Percentiles rank a stretch among this genome's conserved stretches.
Conservation (phyloP, 2,797 vertebrate genomes). For the Aulostomus chinensis region DNA sequence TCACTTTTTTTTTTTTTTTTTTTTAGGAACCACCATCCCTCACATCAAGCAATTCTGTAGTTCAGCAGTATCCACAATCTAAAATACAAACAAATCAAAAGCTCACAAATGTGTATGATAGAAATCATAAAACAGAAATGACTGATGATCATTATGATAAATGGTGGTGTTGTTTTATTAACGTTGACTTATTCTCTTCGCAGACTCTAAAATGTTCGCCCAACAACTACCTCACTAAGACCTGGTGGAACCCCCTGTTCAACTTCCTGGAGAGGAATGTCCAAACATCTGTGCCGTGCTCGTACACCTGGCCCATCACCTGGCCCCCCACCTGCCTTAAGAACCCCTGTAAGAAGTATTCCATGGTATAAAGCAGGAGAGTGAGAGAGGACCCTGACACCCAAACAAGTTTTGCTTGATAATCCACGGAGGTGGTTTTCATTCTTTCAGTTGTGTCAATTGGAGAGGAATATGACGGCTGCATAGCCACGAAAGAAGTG, state of each 20-base stretch:
- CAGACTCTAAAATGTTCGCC: conserved; percentile 92
- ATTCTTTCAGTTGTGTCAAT: conserved; percentile 22
- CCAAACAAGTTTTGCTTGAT: conserved; percentile 25
- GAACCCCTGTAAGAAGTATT: conserved; percentile 95
- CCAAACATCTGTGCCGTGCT: conserved; percentile 90
- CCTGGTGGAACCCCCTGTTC: conserved; percentile 98
- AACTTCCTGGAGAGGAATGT: conserved; percentile 96
- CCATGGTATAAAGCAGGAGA: conserved; percentile 91
- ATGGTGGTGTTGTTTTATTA: too few relatives aligned
- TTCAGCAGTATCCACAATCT: too few relatives aligned
- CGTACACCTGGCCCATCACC: conserved; percentile 92
- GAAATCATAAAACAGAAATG: too few relatives aligned
- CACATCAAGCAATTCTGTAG: too few relatives aligned
- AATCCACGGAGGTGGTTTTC: conserved; percentile 8
- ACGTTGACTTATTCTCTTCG: conserved; percentile 3
- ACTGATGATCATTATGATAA: too few relatives aligned
- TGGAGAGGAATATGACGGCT: conserved; percentile 26
- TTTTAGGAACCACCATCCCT: too few relatives aligned
- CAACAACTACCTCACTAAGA: conserved; percentile 94
- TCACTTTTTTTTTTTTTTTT: too few relatives aligned
- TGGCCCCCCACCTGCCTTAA: conserved; percentile 96
- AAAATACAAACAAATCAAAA: too few relatives aligned
- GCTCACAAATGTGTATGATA: too few relatives aligned
- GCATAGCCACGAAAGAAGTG: conserved; percentile 13
- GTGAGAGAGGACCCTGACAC: conserved; percentile 9